phyloP scores from a whole-genome alignment of 1,140 invertebrate genomes.

The Oryctes rhinoceros region DNA sequence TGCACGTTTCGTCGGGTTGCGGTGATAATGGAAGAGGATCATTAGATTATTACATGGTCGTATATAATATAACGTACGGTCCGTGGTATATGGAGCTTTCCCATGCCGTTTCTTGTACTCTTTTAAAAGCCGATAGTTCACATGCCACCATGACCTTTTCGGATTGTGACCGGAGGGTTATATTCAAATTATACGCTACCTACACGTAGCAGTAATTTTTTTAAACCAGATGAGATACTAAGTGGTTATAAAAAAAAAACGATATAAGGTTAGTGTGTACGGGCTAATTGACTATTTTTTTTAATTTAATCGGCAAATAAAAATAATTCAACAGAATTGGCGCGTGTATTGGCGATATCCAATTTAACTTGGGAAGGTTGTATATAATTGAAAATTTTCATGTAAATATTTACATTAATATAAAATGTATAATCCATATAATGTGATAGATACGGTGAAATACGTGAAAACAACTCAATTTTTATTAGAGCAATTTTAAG shows the following conservation, averaged over 20 bases:
- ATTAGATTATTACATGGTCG: not conserved
- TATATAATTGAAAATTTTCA: too few relatives aligned
- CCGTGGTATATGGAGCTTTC: not conserved
- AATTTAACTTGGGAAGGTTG: too few relatives aligned
- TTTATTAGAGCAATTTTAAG: too few relatives aligned
- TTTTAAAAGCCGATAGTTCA: conserved; percentile 6
- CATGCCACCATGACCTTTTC: conserved; percentile 28
- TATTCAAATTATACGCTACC: conserved; percentile 31
- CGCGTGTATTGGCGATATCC: too few relatives aligned
- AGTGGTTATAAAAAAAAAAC: not conserved
- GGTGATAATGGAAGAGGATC: conserved; percentile 11
- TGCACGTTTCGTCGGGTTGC: not conserved
- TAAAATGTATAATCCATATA: too few relatives aligned
- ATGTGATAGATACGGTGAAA: too few relatives aligned
- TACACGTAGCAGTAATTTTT: not conserved
- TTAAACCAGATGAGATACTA: not conserved
- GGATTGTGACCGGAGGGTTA: conserved; percentile 7
- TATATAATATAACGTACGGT: not conserved
- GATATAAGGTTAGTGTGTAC: not conserved
- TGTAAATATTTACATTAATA: too few relatives aligned
- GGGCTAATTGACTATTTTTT: too few relatives aligned
- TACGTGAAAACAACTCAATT: too few relatives aligned
- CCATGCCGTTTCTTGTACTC: not conserved
- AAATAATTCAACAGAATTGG: too few relatives aligned
- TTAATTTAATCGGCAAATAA: too few relatives aligned